Conservation (phyloP, 2,797 vertebrate genomes). For the Peromyscus melanophrys region DNA sequence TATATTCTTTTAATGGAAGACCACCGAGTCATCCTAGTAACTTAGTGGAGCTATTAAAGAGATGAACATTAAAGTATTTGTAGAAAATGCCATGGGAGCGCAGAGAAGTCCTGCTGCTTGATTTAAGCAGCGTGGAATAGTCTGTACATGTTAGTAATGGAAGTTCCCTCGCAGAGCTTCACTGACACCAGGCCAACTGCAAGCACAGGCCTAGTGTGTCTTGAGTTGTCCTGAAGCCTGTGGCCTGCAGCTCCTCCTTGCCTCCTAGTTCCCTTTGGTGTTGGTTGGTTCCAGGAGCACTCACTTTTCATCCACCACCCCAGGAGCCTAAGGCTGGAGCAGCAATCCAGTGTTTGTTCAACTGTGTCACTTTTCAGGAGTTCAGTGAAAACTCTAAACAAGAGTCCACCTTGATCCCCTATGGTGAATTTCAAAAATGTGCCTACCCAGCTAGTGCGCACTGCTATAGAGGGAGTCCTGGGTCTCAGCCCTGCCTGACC, state of each 20-base stretch:
- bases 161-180: not conserved
- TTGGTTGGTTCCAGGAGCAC: too few relatives aligned
- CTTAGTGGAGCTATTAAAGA: not conserved
- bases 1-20: not conserved
- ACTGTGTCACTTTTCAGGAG: not conserved
- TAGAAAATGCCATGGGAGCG: not conserved
- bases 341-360: not conserved
- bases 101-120: not conserved
- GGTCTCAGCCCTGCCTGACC: not conserved
- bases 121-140: not conserved
- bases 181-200: not conserved
- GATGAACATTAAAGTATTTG: not conserved
- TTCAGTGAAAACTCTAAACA: not conserved
- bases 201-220: not conserved
- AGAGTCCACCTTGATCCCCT: not conserved
- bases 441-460: too few relatives aligned
- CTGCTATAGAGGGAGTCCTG: not conserved
- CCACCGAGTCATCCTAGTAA: not conserved
- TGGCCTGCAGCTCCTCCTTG: not conserved
- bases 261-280: not conserved
- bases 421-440: not conserved
- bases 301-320: not conserved
- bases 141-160: not conserved
- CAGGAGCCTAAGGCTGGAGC: not conserved
- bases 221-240: not conserved